Evolutionary conservation across 2,797 vertebrate genomes (phyloP).

Genomic region (Notoglanidium macrostoma): DNA sequence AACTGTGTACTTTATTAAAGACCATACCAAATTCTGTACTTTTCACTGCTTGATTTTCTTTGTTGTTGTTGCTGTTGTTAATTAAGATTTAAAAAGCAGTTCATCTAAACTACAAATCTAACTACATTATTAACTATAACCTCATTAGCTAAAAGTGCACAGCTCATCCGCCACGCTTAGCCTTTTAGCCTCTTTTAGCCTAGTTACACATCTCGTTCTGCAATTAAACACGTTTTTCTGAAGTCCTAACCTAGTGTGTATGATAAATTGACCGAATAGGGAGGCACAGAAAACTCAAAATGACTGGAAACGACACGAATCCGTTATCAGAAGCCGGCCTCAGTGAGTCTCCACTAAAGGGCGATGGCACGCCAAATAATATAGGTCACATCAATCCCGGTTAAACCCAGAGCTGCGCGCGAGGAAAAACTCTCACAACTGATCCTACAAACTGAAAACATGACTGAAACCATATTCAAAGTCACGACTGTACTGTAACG

Average conservation of each 20-base stretch:
- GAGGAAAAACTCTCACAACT: background rate
- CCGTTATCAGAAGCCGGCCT: background rate
- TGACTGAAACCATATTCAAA: background rate
- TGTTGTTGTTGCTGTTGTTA: too few relatives aligned
- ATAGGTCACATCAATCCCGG: slow-evolving; percentile 39
- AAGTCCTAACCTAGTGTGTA: background rate
- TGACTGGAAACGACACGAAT: background rate
- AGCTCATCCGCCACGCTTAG: background rate
- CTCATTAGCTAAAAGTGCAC: slow-evolving; percentile 20
- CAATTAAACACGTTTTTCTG: background rate
- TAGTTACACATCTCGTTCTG: background rate
- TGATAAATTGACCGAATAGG: background rate
- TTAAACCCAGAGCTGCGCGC: background rate
- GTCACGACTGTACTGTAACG: too few relatives aligned
- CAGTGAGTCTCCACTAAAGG: slow-evolving; percentile 16
- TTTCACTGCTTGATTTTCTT: background rate
- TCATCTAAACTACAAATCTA: background rate
- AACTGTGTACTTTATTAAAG: slow-evolving; percentile 5
- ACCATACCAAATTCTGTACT: background rate
- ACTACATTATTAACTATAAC: slow-evolving; percentile 1
- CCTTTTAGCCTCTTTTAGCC: background rate
- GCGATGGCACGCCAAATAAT: slow-evolving; percentile 39
- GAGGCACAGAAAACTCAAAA: background rate
- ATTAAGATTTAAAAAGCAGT: background rate
- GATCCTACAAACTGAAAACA: background rate